Evolutionary conservation across 2,888 invertebrate species (phyloP).

Genomic region (Ectemnius cavifrons): DNA sequence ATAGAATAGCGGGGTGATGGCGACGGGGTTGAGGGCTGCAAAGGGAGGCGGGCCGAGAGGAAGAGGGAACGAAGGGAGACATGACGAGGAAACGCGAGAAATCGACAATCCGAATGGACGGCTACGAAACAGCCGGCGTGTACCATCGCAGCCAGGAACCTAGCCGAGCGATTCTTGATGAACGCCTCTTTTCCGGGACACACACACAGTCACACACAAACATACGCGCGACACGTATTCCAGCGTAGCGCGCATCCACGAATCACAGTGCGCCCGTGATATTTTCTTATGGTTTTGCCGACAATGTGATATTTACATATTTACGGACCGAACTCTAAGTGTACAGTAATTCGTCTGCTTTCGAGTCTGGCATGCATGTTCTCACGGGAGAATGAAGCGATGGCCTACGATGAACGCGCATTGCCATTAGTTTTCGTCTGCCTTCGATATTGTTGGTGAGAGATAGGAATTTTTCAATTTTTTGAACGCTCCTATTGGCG

Average conservation of each 20-base stretch:
- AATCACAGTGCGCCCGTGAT: conserved; percentile 49
- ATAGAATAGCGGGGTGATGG: neutral
- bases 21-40: neutral
- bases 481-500: no score
- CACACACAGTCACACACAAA: neutral
- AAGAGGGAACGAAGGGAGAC: neutral
- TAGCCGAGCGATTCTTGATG: neutral
- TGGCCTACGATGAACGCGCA: neutral
- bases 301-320: conserved; percentile 41
- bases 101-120: conserved; percentile 6
- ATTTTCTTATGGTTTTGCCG: conserved; percentile 55
- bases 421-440: neutral
- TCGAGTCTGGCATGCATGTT: conserved; percentile 15
- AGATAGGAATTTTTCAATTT: neutral
- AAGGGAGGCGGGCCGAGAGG: neutral
- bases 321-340: conserved; percentile 40
- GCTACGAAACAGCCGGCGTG: neutral
- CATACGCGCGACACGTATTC: conserved; percentile 3
- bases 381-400: no score
- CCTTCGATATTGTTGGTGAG: neutral
- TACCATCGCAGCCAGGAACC: neutral
- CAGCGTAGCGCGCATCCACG: conserved; percentile 15
- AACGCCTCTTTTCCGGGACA: conserved; percentile 11
- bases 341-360: conserved; percentile 46
- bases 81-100: conserved; percentile 3